phyloP scores from a whole-genome alignment of 2,888 invertebrate genomes.

The Eilema griseolum region DNA sequence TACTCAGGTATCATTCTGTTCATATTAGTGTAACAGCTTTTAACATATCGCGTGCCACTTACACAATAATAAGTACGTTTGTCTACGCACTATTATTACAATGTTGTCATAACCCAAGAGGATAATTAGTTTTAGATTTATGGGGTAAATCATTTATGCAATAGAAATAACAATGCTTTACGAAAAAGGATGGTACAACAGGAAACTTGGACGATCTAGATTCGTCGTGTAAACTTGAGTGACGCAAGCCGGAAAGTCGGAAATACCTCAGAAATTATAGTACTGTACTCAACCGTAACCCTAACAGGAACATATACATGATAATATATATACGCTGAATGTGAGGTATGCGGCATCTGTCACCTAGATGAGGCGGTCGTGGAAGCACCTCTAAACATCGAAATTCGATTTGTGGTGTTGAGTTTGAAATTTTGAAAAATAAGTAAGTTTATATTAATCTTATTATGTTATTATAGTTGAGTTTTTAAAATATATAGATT shows the following conservation, averaged over 20 bases:
- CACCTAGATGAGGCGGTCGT: constrained; percentile 3
- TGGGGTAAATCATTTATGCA: neutral
- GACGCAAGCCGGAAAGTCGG: neutral
- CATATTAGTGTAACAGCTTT: neutral
- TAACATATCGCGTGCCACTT: neutral
- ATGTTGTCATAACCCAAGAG: neutral
- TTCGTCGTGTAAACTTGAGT: neutral
- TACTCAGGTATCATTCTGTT: too few relatives aligned
- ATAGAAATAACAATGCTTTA: neutral
- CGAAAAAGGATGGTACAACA: neutral
- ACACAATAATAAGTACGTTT: neutral
- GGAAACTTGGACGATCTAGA: neutral
- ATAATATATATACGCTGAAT: neutral
- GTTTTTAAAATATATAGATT: too few relatives aligned
- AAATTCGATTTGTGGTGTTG: constrained; percentile 9
- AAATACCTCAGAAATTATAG: neutral
- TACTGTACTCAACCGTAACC: neutral
- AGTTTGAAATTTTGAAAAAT: constrained; percentile 11
- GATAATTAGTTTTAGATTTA: neutral
- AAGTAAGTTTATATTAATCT: neutral
- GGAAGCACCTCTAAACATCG: constrained; percentile 1
- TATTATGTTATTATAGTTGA: too few relatives aligned
- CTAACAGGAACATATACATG: neutral
- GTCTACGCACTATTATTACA: neutral
- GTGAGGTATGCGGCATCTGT: neutral